Conservation (phyloP, 2,113 vertebrate genomes). For the Antennarius striatus region DNA sequence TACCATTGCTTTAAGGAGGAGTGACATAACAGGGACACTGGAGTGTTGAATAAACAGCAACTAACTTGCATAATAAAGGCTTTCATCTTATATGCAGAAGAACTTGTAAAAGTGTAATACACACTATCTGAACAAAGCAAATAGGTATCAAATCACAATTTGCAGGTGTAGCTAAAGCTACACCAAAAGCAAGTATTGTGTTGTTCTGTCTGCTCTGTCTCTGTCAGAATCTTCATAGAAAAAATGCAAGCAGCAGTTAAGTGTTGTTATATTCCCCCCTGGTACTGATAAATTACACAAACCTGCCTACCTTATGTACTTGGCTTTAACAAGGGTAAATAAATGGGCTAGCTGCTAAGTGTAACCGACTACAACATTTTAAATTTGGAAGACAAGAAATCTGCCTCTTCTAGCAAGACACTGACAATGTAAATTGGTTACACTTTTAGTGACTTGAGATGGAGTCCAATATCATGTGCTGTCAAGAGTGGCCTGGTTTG, state of each 20-base stretch:
- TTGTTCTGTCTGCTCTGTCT: slow-evolving; percentile 5
- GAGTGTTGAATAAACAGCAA: too few relatives aligned
- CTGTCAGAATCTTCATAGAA: slow-evolving; percentile 46
- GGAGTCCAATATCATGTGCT: slow-evolving; percentile 36
- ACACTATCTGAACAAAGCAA: background rate
- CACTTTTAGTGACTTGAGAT: slow-evolving; percentile 37
- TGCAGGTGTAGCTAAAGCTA: too few relatives aligned
- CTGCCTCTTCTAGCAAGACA: slow-evolving; percentile 11
- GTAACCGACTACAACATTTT: background rate
- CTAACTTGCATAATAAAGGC: too few relatives aligned
- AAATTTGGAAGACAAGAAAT: background rate
- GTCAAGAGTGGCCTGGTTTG: slow-evolving; percentile 57
- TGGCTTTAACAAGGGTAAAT: slow-evolving; percentile 26
- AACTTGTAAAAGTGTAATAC: background rate
- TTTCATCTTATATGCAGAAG: background rate
- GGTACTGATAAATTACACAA: slow-evolving; percentile 33
- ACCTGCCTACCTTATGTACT: slow-evolving; percentile 12
- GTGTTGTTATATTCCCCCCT: slow-evolving; percentile 37
- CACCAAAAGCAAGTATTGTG: too few relatives aligned
- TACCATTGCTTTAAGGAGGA: too few relatives aligned
- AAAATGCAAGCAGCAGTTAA: slow-evolving; percentile 41
- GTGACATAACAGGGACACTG: background rate
- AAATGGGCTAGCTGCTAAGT: slow-evolving; percentile 6
- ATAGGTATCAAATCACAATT: too few relatives aligned
- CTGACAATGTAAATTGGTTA: slow-evolving; percentile 19